Base-by-base conservation (phyloP, 2,888 invertebrate genomes). In the Ceraclea dissimilis region DNA sequence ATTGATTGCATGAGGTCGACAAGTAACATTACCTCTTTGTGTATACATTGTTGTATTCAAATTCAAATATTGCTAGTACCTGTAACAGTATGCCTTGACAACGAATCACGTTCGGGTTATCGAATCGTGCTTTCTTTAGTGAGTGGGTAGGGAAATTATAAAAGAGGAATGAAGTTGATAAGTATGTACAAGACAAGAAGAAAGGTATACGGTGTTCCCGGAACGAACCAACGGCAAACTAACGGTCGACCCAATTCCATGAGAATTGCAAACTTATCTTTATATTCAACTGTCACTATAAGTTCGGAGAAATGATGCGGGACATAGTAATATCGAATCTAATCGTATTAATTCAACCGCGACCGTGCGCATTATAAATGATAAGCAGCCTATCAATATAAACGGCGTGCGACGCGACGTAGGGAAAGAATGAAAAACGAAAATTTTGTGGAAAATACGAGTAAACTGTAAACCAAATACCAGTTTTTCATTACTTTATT, bases 171-270 rank as follows among this genome's bases (percentile, higher is more conserved):
- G 16, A 31, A 44, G 44, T 6, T 44, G 44, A 5, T 19, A 47
- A 47, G 11, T 21, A 17, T 13, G 39, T 39, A 17, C 11, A 43
- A 19, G 18, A 18, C 18, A 17, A 4, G 43, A 16, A 20, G 51
- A 43, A 51, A 20, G 51, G 20, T 20, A 2, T n/a, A 16, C 8
- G 19, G 19, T 11, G 43, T 20, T 51, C 51, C 43, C 51, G 34
- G 51, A 51, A 51, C 48, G 49, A 13, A 20, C 5, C 39, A 39
- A 39, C 39, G 39, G 50, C 13, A 39, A 34, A 39, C 43, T 57
- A 57, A 46, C 57, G 57, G 57, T 57, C 43, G 57, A 57, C 57
- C 57, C 53, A 57, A 57, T 57, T 57, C 50, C 49, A 20, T 19
- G 47, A 5, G 47, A 47, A 47, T 47, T 19, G 47, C 20, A 17